Evolutionary conservation across 2,888 invertebrate genomes (phyloP).

Genomic region (Harpagoxenus sublaevis): DNA sequence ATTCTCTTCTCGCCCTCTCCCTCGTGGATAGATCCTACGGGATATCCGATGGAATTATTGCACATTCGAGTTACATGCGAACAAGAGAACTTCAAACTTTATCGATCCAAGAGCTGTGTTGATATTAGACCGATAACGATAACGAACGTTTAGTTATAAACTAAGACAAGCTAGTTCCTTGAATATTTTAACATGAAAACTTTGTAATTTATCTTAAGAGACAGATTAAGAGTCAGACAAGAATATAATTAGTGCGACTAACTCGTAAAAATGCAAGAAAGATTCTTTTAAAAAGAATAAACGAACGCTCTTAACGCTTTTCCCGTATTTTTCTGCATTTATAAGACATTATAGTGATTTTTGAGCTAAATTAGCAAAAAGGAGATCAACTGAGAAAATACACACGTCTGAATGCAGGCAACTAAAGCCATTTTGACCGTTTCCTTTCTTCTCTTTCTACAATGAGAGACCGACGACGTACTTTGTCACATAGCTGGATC

Average conservation of each 20-base stretch:
- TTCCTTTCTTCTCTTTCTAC: constrained; percentile 35
- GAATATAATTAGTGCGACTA: not conserved
- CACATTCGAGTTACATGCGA: constrained; percentile 53
- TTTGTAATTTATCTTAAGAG: not conserved
- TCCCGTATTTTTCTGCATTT: not conserved
- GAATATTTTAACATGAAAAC: not conserved
- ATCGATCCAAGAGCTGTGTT: constrained; percentile 14
- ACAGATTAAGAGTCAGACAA: not conserved
- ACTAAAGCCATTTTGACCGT: not conserved
- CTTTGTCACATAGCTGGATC: constrained; percentile 70
- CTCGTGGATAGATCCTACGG: constrained; percentile 60
- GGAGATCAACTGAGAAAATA: not conserved
- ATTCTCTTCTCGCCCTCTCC: constrained; percentile 56
- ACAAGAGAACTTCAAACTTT: constrained; percentile 37
- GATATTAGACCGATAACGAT: constrained; percentile 23
- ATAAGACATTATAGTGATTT: not conserved
- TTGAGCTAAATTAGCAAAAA: not conserved
- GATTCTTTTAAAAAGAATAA: not conserved
- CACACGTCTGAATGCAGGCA: not conserved
- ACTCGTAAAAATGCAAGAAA: not conserved
- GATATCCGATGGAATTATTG: constrained; percentile 73
- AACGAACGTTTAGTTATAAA: constrained; percentile 32
- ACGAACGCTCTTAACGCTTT: not conserved
- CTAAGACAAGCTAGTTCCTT: constrained; percentile 5
- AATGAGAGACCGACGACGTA: constrained; percentile 74